phyloP scores from a whole-genome alignment of 2,113 vertebrate species.

The Hymenochirus boettgeri region DNA sequence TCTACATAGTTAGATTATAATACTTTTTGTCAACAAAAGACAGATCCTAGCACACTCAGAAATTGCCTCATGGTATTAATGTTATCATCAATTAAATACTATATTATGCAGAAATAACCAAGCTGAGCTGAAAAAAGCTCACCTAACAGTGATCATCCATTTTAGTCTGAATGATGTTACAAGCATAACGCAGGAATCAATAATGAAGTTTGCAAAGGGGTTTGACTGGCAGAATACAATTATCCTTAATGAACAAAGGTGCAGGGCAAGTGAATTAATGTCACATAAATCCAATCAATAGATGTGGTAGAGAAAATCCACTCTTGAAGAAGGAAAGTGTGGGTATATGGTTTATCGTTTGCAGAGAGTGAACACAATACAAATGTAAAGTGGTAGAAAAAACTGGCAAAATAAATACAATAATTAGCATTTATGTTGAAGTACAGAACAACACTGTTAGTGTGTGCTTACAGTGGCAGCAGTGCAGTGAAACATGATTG shows the following conservation, averaged over 20 bases:
- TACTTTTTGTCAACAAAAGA: not conserved
- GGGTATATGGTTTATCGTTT: not conserved
- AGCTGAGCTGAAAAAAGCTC: not conserved
- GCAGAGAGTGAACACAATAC: not conserved
- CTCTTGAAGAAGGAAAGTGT: not conserved
- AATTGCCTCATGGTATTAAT: not conserved
- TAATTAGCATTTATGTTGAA: not conserved
- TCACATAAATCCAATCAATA: conserved; percentile 10
- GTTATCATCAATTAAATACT: not conserved
- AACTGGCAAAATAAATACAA: not conserved
- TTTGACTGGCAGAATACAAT: conserved; percentile 15
- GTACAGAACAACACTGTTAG: no score
- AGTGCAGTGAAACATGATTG: no score
- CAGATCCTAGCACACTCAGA: not conserved
- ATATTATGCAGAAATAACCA: not conserved
- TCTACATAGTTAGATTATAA: not conserved
- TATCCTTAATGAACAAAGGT: conserved; percentile 12
- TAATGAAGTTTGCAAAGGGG: conserved; percentile 6
- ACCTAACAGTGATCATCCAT: no score
- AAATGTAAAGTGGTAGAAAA: not conserved
- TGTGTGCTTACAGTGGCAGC: no score
- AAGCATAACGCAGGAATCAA: conserved; percentile 2
- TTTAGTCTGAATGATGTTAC: conserved; percentile 8
- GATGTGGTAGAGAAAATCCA: not conserved
- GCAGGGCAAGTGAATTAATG: conserved; percentile 13